Conservation (phyloP, 2,888 invertebrate genomes). For the Pachycephus smyrnensis region DNA sequence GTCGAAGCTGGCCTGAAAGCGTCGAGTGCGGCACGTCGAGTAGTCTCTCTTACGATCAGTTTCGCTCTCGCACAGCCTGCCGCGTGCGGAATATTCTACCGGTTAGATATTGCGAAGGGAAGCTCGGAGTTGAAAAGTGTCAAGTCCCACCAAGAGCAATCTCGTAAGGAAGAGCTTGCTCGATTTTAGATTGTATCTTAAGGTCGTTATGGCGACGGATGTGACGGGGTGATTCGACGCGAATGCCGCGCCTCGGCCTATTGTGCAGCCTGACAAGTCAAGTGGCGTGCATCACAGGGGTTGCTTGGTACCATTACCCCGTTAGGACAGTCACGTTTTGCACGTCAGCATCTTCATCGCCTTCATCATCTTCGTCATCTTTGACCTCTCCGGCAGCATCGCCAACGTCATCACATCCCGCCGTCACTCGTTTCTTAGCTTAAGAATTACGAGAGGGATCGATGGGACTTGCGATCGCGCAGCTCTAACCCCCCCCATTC, state of each 20-base stretch:
- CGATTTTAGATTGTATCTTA: too few relatives aligned
- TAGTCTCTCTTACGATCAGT: too few relatives aligned
- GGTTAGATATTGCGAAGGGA: not conserved
- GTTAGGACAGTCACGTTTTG: constrained; percentile 28
- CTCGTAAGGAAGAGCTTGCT: too few relatives aligned
- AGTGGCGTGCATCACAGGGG: constrained; percentile 29
- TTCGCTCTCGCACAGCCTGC: not conserved
- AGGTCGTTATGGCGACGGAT: too few relatives aligned
- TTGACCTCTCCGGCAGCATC: constrained; percentile 5
- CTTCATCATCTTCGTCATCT: constrained; percentile 14
- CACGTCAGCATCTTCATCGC: constrained; percentile 17
- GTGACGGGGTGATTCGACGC: too few relatives aligned
- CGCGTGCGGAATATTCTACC: too few relatives aligned
- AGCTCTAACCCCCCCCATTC: not conserved
- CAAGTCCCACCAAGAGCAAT: not conserved
- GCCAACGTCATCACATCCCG: too few relatives aligned
- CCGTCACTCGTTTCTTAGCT: not conserved
- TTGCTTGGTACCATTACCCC: constrained; percentile 28
- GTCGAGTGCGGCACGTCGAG: not conserved
- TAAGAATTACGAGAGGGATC: not conserved
- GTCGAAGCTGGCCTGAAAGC: not conserved
- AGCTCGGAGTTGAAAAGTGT: not conserved
- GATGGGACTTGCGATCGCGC: not conserved
- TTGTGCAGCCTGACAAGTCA: constrained; percentile 27
- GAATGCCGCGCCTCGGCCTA: not conserved